phyloP scores from a whole-genome alignment of 2,888 invertebrate genomes.

The Drosophila affinis region DNA sequence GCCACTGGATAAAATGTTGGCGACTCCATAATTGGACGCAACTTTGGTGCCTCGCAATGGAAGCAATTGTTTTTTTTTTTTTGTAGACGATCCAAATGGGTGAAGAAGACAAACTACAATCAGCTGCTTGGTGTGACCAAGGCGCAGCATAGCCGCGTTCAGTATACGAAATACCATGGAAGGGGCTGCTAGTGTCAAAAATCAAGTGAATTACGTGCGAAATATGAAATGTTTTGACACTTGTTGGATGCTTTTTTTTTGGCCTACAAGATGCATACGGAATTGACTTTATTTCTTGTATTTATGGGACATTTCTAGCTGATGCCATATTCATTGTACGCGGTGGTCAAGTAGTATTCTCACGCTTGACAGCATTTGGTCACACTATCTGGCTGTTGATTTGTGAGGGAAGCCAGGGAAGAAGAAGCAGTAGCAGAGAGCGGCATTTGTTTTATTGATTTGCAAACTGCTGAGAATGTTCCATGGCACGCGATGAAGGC shows the following conservation, averaged over 20 bases:
- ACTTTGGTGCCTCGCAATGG: conserved; percentile 1
- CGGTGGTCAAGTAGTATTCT: neutral
- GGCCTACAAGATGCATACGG: too few species aligned
- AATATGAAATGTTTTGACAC: neutral
- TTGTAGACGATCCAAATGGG: conserved; percentile 32
- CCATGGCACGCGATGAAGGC: conserved; percentile 57
- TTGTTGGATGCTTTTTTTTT: neutral
- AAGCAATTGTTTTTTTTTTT: conserved; percentile 10
- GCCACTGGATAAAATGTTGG: conserved; percentile 37
- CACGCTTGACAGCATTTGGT: neutral
- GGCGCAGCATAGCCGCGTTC: too few species aligned
- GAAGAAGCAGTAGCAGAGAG: neutral
- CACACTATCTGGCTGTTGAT: conserved; percentile 12
- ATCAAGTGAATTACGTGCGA: neutral
- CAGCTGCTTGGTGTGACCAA: conserved; percentile 33
- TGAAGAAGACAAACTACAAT: conserved; percentile 1
- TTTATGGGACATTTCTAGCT: neutral
- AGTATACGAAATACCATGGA: too few species aligned
- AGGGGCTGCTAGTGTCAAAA: neutral
- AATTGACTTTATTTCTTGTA: too few species aligned
- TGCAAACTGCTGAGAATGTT: conserved; percentile 56
- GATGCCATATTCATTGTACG: neutral
- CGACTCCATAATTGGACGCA: conserved; percentile 32
- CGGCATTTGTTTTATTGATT: conserved; percentile 60
- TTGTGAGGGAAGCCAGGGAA: neutral